phyloP scores from a whole-genome alignment of 2,113 vertebrate species.

The Paraplagusia blochii region DNA sequence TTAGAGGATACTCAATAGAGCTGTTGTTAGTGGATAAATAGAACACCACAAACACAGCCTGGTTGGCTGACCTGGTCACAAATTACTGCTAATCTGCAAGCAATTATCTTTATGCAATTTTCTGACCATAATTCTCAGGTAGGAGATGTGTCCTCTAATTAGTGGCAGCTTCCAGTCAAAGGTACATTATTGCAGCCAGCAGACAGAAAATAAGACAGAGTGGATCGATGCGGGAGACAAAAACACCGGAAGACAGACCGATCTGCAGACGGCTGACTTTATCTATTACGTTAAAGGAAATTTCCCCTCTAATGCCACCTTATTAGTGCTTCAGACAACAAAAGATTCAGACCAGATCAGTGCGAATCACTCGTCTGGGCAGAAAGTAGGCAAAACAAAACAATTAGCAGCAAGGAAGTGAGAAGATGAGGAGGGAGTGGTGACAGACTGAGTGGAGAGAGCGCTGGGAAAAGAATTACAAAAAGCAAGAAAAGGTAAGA shows the following conservation, averaged over 20 bases:
- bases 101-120: constrained; percentile 62
- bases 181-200: constrained; percentile 38
- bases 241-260: not conserved
- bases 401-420: constrained; percentile 24
- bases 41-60: constrained; percentile 31
- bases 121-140: constrained; percentile 63
- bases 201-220: constrained; percentile 36
- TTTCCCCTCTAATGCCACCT: constrained; percentile 29
- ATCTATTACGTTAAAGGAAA: constrained; percentile 38
- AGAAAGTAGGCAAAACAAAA: constrained; percentile 39
- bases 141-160: constrained; percentile 56
- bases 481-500: constrained; percentile 32
- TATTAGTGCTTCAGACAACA: constrained; percentile 31
- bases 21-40: constrained; percentile 41
- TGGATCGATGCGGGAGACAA: constrained; percentile 38
- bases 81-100: constrained; percentile 49
- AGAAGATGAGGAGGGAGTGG: constrained; percentile 17
- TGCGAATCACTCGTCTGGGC: constrained; percentile 16
- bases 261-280: constrained; percentile 24
- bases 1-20: constrained; percentile 30
- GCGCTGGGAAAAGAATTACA: not conserved
- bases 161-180: constrained; percentile 42
- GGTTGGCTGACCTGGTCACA: constrained; percentile 34
- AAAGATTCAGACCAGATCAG: constrained; percentile 14
- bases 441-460: constrained; percentile 19